Evolutionary conservation across 2,797 vertebrate genomes (phyloP).

Genomic region (Chelon auratus): DNA sequence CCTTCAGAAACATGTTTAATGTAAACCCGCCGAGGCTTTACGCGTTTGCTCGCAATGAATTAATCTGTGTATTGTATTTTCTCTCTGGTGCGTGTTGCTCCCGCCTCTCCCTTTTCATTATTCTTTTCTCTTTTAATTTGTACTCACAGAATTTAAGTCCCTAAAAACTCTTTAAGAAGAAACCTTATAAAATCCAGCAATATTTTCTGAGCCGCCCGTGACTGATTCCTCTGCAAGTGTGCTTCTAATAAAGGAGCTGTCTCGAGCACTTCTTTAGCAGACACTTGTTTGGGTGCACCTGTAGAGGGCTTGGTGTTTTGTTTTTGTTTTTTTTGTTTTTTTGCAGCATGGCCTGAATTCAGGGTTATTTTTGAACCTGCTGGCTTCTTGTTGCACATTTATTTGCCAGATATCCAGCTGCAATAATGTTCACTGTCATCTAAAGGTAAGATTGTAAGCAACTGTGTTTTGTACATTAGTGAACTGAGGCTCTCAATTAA

Average conservation of each 20-base stretch:
- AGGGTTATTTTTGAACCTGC: slow-evolving; percentile 1
- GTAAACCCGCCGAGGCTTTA: background rate
- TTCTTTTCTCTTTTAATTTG: background rate
- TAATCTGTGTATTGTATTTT: background rate
- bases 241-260: slow-evolving; percentile 1
- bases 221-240: slow-evolving; percentile 15
- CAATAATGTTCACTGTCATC: slow-evolving; percentile 11
- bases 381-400: slow-evolving; percentile 14
- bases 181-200: slow-evolving; percentile 7
- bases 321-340: background rate
- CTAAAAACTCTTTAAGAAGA: slow-evolving; percentile 11
- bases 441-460: background rate
- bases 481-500: background rate
- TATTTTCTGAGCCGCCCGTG: slow-evolving; percentile 3
- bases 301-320: slow-evolving; percentile 4
- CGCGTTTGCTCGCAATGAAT: background rate
- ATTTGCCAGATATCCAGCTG: slow-evolving; percentile 11
- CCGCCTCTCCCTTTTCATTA: background rate
- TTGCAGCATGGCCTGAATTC: slow-evolving; percentile 9
- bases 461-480: background rate
- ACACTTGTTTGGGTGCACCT: slow-evolving; percentile 21
- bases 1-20: background rate
- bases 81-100: background rate
- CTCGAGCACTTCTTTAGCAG: slow-evolving; percentile 15
- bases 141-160: background rate